phyloP scores from a whole-genome alignment of 2,888 invertebrate genomes.

The Acleris literana region DNA sequence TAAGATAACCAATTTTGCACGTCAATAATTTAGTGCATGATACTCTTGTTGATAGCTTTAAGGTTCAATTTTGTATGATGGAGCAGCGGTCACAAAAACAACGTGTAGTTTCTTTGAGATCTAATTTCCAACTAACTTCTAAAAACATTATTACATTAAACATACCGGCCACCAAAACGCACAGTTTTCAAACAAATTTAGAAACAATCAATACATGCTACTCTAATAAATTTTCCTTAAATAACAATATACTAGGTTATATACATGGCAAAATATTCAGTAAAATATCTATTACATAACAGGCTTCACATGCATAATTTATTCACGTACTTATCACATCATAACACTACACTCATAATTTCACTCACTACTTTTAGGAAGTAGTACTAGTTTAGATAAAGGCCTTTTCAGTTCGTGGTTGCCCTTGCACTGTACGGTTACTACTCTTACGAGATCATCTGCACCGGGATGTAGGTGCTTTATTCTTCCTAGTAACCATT shows the following conservation, averaged over 20 bases:
- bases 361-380: background rate
- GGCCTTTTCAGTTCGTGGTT: background rate
- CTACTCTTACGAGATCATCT: constrained; percentile 11
- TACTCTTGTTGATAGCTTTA: no score
- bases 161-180: constrained; percentile 6
- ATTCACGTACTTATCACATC: background rate
- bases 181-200: background rate
- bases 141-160: background rate
- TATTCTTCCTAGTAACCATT: constrained; percentile 9
- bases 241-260: background rate
- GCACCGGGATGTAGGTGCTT: constrained; percentile 5
- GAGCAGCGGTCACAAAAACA: no score
- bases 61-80: no score
- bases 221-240: background rate
- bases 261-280: background rate
- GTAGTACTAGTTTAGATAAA: background rate
- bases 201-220: background rate
- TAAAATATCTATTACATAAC: background rate
- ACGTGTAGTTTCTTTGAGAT: no score
- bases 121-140: background rate
- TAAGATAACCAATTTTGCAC: no score
- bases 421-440: constrained; percentile 14
- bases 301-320: background rate
- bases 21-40: no score
- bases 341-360: background rate